Evolutionary conservation across 1,140 invertebrate genomes (phyloP), one percentile per base, ranked within the genome.

Genomic region (Bombus breviceps): DNA sequence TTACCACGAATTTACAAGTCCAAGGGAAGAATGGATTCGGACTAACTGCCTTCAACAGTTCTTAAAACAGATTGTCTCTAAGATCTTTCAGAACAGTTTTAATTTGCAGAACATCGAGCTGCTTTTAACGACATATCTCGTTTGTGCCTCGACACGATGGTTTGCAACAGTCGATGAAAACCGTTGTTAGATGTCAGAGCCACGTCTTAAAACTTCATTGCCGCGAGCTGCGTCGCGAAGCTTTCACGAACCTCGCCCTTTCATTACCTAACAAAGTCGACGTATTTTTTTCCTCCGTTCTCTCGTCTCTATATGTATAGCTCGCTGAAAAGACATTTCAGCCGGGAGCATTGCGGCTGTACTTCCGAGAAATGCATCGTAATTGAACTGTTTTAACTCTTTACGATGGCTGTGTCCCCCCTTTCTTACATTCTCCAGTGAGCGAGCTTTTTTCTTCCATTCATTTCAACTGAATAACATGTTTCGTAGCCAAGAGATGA

Each of bases 151-250:
- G 41, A 73, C 25, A 66, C 22, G 25, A 22, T 39, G 39, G 57
- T 64, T 32, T 34, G 47, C 47, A 25, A 32, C 43, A 12, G 66
- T 37, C 75, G 57, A 88, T 53, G 39, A 73, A 81, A 57, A n/a
- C 53, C n/a, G n/a, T 41, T 34, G 43, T 57, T 53, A 57, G 59
- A 74, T 74, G 86, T 81, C 81, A 88, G 83, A 47, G 39, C 59
- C 47, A 25, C 69, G 78, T 87, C 80, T 77, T 81, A 68, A 85
- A 78, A 73, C 34, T 79, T 75, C 32, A 62, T 85, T 68, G 72
- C 53, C 28, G 32, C 62, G 79, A 25, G 62, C 57, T 18, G 13
- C 43, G 25, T 72, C 39, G 28, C 28, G 39, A n/a, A n/a, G 72
- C 81, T 76, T 75, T 66, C 81, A 83, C 28, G 28, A 18, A 39